Percentiles rank a stretch among this genome's conserved stretches.
Evolutionary conservation across 2,113 vertebrate species (phyloP).

Genomic region (Lipophrys pholis): DNA sequence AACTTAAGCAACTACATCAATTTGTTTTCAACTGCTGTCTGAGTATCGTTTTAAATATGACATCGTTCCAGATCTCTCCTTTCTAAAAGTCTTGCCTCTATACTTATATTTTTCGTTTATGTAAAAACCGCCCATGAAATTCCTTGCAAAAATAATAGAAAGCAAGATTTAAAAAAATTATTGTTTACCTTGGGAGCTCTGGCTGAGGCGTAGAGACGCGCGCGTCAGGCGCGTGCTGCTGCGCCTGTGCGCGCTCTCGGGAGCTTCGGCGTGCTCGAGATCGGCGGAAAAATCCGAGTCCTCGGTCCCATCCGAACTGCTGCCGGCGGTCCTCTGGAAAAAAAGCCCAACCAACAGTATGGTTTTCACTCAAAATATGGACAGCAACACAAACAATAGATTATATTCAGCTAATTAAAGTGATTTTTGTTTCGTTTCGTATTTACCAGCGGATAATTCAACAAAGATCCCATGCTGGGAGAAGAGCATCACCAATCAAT

Average conservation of each 20-base stretch:
- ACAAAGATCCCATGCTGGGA: constrained; percentile 63
- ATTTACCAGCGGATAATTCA: constrained; percentile 68
- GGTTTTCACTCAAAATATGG: neutral
- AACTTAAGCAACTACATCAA: too few relatives aligned
- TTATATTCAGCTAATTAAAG: too few relatives aligned
- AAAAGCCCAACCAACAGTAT: neutral
- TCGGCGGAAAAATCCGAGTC: constrained; percentile 98
- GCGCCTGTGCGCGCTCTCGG: constrained; percentile 85
- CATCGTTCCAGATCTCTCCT: too few relatives aligned
- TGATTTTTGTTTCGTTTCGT: neutral
- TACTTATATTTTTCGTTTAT: too few relatives aligned
- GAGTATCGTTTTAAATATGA: too few relatives aligned
- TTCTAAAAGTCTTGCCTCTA: too few relatives aligned
- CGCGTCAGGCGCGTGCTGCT: constrained; percentile 91
- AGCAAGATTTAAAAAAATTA: too few relatives aligned
- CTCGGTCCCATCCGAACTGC: constrained; percentile 97
- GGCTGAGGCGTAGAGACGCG: constrained; percentile 92
- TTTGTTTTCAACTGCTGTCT: too few relatives aligned
- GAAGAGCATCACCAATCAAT: constrained; percentile 15
- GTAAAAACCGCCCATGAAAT: too few relatives aligned
- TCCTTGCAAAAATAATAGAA: too few relatives aligned
- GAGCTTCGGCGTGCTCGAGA: constrained; percentile 90
- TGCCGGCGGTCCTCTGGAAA: constrained; percentile 91
- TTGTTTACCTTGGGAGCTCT: constrained; percentile 90
- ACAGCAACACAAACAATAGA: neutral